Evolutionary conservation across 2,888 invertebrate species (phyloP).

Genomic region (Lepas anatifera): DNA sequence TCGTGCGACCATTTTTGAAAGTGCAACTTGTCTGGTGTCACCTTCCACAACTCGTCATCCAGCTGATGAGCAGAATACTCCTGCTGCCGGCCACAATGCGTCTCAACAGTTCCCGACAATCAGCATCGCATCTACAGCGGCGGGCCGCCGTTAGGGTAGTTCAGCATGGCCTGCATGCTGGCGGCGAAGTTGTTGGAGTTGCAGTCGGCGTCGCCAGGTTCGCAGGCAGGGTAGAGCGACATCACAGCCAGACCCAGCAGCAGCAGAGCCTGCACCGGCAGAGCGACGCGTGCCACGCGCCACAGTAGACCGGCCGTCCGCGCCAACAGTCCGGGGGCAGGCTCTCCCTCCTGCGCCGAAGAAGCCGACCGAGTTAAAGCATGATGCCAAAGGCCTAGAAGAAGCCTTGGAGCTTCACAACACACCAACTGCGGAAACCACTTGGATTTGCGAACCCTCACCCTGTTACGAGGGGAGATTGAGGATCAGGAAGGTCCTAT

Average conservation of each 20-base stretch:
- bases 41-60: background rate
- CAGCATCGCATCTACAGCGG: too few relatives aligned
- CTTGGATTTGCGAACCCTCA: too few relatives aligned
- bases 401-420: too few relatives aligned
- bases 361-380: too few relatives aligned
- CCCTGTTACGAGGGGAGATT: too few relatives aligned
- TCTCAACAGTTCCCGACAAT: too few relatives aligned
- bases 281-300: constrained; percentile 9
- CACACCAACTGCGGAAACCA: too few relatives aligned
- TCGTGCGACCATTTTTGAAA: background rate
- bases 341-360: background rate
- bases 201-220: background rate
- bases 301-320: background rate
- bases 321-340: background rate
- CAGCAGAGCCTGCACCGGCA: constrained; percentile 16
- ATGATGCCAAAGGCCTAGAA: too few relatives aligned
- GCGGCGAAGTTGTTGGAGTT: background rate
- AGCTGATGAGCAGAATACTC: background rate
- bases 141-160: constrained; percentile 1
- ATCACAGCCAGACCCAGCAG: constrained; percentile 11
- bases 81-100: too few relatives aligned
- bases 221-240: constrained; percentile 13
- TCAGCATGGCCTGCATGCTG: constrained; percentile 5
- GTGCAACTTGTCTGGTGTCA: background rate
- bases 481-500: too few relatives aligned